These are phyloP conservation scores for Parazoanthus atlanticus DNA, from an alignment of 92 coral and sea anemone species.

Conservation along the genomic window DNA sequence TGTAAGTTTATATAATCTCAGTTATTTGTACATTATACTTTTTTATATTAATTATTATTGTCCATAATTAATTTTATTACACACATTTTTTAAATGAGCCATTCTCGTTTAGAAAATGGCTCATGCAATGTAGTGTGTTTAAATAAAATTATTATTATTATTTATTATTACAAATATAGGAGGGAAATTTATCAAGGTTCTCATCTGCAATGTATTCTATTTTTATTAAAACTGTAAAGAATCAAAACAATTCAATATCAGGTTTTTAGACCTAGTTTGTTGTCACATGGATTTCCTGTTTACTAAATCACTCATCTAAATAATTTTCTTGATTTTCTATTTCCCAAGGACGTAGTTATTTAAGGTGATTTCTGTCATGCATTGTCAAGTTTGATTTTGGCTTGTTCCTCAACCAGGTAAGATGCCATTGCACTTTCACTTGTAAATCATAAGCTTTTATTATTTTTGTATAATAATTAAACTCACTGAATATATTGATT, in stretches of 20 bases:
- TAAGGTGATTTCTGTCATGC: constrained; percentile 78
- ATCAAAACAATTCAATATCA: not conserved
- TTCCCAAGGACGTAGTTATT: constrained; percentile 79
- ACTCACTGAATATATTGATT: not conserved
- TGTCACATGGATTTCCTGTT: constrained; percentile 13
- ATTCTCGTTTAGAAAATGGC: no score
- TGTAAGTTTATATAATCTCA: no score
- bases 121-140: no score
- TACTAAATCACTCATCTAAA: constrained; percentile 65
- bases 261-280: not conserved
- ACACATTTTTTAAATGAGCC: no score
- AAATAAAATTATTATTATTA: no score
- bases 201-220: not conserved
- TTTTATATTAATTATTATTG: no score
- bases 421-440: constrained; percentile 32
- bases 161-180: not conserved
- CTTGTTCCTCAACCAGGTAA: constrained; percentile 66
- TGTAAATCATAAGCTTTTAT: not conserved
- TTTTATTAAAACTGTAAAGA: not conserved
- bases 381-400: constrained; percentile 87
- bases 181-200: constrained; percentile 42
- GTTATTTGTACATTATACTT: no score
- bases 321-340: constrained; percentile 93
- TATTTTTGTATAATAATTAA: no score
- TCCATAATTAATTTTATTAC: no score